Percentiles rank a stretch among this genome's conserved stretches.
Conservation (phyloP, 1,140 invertebrate genomes). For the Harpegnathos saltator region DNA sequence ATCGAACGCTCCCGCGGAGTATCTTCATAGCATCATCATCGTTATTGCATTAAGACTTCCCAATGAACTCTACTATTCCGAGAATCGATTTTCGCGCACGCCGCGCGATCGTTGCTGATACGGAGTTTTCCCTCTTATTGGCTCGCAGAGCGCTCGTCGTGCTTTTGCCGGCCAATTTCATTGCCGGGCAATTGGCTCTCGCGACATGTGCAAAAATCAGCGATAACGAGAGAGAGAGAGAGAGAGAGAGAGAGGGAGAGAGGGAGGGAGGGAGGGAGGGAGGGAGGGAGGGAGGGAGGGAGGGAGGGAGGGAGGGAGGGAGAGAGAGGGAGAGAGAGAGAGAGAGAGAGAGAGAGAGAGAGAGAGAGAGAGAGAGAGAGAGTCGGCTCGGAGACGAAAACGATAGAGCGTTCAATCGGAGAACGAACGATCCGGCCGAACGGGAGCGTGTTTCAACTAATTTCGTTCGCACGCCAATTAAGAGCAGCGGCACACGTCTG, state of each 20-base stretch:
- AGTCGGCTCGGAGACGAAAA: neutral
- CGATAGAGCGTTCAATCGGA: conserved; percentile 14
- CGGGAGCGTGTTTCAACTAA: conserved; percentile 47
- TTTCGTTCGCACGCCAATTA: conserved; percentile 56
- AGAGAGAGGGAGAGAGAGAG: too few species aligned
- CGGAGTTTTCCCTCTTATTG: conserved; percentile 14
- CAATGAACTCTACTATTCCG: conserved; percentile 24
- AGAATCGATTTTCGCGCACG: conserved; percentile 13
- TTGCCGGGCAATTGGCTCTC: neutral
- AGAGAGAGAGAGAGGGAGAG: too few species aligned
- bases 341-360: too few species aligned
- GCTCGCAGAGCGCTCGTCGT: too few species aligned
- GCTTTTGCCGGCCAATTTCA: neutral
- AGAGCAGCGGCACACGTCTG: conserved; percentile 3
- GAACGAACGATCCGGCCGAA: conserved; percentile 21
- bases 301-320: too few species aligned
- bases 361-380: too few species aligned
- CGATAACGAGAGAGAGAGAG: neutral
- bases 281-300: too few species aligned
- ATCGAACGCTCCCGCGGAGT: neutral
- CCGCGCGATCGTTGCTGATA: neutral
- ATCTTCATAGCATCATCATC: conserved; percentile 4
- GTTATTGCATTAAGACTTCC: conserved; percentile 7
- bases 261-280: too few species aligned
- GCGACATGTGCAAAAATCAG: neutral